Conservation (phyloP, 1,140 invertebrate species). For the Sitophilus oryzae region DNA sequence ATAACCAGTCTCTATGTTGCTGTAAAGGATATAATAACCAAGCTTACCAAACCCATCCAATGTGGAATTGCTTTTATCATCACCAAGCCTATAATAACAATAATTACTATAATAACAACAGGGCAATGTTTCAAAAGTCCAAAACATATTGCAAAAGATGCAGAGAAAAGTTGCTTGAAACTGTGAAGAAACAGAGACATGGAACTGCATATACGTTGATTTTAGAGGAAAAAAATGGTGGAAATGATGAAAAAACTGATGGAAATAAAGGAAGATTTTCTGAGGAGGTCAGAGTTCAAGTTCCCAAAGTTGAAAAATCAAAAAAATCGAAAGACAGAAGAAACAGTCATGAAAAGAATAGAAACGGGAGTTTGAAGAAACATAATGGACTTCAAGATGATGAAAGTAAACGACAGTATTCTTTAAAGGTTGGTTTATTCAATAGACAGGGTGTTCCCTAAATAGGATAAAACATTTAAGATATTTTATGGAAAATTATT, state of each 20-base stretch:
- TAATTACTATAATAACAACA: neutral
- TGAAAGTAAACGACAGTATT: too few species aligned
- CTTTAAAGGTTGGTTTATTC: too few species aligned
- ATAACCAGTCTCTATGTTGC: neutral
- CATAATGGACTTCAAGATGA: too few species aligned
- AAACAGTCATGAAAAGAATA: neutral
- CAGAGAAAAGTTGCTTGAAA: neutral
- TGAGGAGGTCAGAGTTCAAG: neutral
- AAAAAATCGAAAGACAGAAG: neutral
- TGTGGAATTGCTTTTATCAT: neutral
- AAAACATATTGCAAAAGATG: neutral
- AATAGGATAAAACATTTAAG: too few species aligned
- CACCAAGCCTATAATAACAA: neutral
- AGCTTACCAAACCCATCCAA: neutral
- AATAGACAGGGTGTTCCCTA: too few species aligned
- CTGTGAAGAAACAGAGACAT: neutral
- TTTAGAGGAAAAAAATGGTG: neutral
- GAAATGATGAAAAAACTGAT: neutral
- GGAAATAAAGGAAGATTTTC: neutral
- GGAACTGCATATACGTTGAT: neutral
- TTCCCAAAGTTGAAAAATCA: neutral
- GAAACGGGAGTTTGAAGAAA: neutral
- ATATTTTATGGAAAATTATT: too few species aligned
- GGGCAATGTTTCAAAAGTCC: neutral
- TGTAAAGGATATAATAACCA: neutral